These are phyloP conservation scores for Sterrhoptilus dennistouni DNA, from an alignment of 2,113 vertebrate species.

Conservation along the genomic window DNA sequence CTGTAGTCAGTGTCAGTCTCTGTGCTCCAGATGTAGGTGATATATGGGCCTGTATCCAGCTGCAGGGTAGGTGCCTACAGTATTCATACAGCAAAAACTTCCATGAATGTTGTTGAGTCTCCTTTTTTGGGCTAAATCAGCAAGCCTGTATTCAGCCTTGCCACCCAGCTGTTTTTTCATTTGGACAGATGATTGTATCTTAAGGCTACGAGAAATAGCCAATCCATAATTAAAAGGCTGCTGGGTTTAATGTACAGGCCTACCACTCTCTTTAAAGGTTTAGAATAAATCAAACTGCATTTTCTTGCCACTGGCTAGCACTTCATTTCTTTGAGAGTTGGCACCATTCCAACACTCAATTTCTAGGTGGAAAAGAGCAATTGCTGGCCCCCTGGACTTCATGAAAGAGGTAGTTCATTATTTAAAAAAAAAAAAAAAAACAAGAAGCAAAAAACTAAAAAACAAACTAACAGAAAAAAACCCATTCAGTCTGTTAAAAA, in stretches of 20 bases:
- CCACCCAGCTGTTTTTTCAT: slow-evolving; percentile 36
- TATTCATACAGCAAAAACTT: background rate
- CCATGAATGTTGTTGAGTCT: background rate
- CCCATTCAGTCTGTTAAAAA: background rate
- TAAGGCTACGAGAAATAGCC: slow-evolving; percentile 35
- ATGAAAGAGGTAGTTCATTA: background rate
- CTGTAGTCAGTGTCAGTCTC: background rate
- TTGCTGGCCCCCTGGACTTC: background rate
- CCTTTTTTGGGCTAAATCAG: background rate
- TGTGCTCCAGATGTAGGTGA: background rate
- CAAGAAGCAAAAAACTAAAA: background rate
- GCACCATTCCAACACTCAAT: background rate
- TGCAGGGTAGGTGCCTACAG: background rate
- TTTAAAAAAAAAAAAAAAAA: background rate
- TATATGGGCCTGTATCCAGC: background rate
- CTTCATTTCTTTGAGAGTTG: slow-evolving; percentile 32
- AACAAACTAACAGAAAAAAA: too few species aligned
- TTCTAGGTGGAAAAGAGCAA: slow-evolving; percentile 18
- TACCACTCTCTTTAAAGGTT: slow-evolving; percentile 23
- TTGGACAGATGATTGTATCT: background rate
- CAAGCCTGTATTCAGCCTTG: background rate
- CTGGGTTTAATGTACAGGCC: slow-evolving; percentile 24
- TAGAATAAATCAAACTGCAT: slow-evolving; percentile 41
- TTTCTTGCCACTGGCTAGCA: slow-evolving; percentile 45
- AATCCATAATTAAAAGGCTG: slow-evolving; percentile 57